phyloP scores from a whole-genome alignment of 2,888 invertebrate genomes.

The Cheilosia scutellata region DNA sequence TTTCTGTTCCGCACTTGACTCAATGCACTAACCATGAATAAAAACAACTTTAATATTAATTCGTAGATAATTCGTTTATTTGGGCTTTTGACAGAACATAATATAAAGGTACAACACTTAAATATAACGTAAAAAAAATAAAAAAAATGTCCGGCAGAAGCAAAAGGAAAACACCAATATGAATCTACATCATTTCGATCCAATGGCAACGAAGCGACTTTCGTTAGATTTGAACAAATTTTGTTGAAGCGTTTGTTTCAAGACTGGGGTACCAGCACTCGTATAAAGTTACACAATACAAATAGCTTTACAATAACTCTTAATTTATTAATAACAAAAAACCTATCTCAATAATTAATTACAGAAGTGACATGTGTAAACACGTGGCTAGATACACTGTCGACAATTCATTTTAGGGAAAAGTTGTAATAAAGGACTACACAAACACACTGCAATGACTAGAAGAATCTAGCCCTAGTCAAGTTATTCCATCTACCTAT shows the following conservation, averaged over 20 bases:
- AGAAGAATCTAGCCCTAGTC: constrained; percentile 84
- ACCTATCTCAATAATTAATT: constrained; percentile 74
- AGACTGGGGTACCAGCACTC: constrained; percentile 16
- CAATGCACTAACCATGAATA: constrained; percentile 10
- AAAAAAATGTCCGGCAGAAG: constrained; percentile 43
- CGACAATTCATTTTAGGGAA: constrained; percentile 56
- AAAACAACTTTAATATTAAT: constrained; percentile 26
- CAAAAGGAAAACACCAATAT: constrained; percentile 18
- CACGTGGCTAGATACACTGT: constrained; percentile 46
- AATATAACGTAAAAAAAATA: constrained; percentile 45
- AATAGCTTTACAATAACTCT: constrained; percentile 69
- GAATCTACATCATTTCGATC: background rate
- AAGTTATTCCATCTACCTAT: constrained; percentile 81
- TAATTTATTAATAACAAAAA: constrained; percentile 74
- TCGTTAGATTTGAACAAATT: constrained; percentile 7
- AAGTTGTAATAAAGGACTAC: constrained; percentile 42
- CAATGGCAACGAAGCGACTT: constrained; percentile 21
- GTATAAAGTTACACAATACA: constrained; percentile 41
- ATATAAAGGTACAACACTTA: constrained; percentile 69
- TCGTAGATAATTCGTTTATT: constrained; percentile 66
- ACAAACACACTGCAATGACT: constrained; percentile 82
- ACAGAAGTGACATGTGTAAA: constrained; percentile 62
- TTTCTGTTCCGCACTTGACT: background rate
- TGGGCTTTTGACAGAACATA: constrained; percentile 49
- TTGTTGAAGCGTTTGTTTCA: constrained; percentile 20